These are phyloP conservation scores for Drosophila falleni DNA, from an alignment of 2,888 invertebrate genomes.

Conservation along the genomic window DNA sequence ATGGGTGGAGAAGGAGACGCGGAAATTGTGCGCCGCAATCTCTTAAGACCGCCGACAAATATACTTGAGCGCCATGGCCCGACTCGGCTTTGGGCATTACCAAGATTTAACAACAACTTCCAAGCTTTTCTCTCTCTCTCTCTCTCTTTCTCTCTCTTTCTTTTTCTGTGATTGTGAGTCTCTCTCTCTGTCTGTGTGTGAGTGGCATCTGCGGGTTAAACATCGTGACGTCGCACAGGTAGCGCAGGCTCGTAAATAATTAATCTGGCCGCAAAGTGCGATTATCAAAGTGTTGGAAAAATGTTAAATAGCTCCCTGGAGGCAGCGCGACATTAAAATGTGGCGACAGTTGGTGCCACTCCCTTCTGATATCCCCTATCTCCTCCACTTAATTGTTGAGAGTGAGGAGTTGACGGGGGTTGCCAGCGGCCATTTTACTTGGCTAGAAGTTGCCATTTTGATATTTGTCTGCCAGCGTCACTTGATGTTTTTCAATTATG, in stretches of 20 bases:
- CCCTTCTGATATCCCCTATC: slow-evolving; percentile 15
- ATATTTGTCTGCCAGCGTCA: slow-evolving; percentile 71
- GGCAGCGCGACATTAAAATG: slow-evolving; percentile 68
- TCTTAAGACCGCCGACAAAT: slow-evolving; percentile 79
- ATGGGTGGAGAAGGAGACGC: slow-evolving; percentile 23
- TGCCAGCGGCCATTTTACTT: slow-evolving; percentile 57
- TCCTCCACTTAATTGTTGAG: slow-evolving; percentile 4
- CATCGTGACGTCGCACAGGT: slow-evolving; percentile 56
- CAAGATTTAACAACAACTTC: slow-evolving; percentile 76
- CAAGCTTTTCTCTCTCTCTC: slow-evolving; percentile 35
- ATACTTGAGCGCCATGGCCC: slow-evolving; percentile 65
- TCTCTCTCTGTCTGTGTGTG: slow-evolving; percentile 4
- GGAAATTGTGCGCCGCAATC: slow-evolving; percentile 78
- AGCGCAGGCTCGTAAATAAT: slow-evolving; percentile 76
- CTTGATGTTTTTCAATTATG: slow-evolving; percentile 82
- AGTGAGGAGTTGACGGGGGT: background rate
- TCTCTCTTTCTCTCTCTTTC: slow-evolving; percentile 29
- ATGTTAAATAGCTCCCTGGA: slow-evolving; percentile 79
- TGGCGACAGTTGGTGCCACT: slow-evolving; percentile 63
- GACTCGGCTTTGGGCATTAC: slow-evolving; percentile 71
- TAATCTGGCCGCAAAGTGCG: slow-evolving; percentile 80
- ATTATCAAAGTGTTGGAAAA: slow-evolving; percentile 81
- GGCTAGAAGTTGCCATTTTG: slow-evolving; percentile 51
- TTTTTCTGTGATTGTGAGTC: slow-evolving; percentile 17
- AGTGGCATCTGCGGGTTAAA: slow-evolving; percentile 63